These are phyloP conservation scores for Drosophila rellima DNA, from an alignment of 2,888 invertebrate genomes.

Conservation along the genomic window DNA sequence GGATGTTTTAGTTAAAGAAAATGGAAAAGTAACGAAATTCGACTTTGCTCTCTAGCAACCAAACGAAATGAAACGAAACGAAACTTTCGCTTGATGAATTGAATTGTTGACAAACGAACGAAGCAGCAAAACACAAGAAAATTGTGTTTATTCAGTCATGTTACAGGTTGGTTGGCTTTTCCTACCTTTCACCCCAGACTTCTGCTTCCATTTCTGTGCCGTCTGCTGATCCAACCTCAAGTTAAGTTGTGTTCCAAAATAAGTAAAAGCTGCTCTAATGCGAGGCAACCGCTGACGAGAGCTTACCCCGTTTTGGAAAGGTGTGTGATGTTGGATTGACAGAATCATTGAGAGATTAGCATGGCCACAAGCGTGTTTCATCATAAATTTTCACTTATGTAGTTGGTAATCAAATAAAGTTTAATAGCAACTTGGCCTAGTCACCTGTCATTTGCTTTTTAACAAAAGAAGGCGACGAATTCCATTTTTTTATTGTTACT, in stretches of 20 bases:
- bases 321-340: background rate
- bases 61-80: conserved; percentile 43
- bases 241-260: conserved; percentile 44
- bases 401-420: conserved; percentile 5
- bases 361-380: background rate
- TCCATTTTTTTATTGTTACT: too few relatives aligned
- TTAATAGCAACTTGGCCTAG: too few relatives aligned
- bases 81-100: conserved; percentile 79
- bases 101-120: conserved; percentile 78
- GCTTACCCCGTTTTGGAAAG: conserved; percentile 13
- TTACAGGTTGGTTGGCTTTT: conserved; percentile 60
- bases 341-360: conserved; percentile 5
- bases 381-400: background rate
- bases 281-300: conserved; percentile 19
- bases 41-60: conserved; percentile 34
- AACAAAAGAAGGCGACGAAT: too few relatives aligned
- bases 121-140: conserved; percentile 74
- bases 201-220: background rate
- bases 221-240: conserved; percentile 31
- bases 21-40: conserved; percentile 75
- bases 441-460: too few relatives aligned
- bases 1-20: conserved; percentile 80
- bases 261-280: conserved; percentile 46
- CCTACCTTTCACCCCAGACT: background rate
- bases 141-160: conserved; percentile 80